Evolutionary conservation across 2,113 vertebrate species (phyloP).

Genomic region (Tetrao urogallus): DNA sequence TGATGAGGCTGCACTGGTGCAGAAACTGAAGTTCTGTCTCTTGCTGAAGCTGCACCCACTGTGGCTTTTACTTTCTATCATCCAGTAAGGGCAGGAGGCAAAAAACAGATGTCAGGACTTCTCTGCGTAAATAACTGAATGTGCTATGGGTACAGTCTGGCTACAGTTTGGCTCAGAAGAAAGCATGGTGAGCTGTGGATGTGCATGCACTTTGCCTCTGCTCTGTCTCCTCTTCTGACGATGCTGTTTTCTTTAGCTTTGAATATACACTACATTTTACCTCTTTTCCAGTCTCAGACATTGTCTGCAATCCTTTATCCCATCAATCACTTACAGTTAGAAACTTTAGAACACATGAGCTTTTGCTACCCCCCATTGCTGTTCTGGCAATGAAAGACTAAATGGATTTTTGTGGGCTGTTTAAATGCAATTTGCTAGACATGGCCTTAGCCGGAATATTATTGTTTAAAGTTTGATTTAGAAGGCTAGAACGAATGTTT

Average conservation of each 20-base stretch:
- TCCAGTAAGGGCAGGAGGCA: neutral
- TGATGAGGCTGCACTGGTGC: neutral
- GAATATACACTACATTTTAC: neutral
- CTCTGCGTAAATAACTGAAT: neutral
- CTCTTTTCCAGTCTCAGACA: neutral
- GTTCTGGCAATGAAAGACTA: conserved; percentile 38
- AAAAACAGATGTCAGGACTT: neutral
- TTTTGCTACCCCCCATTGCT: conserved; percentile 31
- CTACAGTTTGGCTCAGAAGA: neutral
- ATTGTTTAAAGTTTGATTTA: conserved; percentile 36
- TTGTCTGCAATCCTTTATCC: conserved; percentile 13
- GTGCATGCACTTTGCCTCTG: neutral
- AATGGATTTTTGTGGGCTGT: conserved; percentile 52
- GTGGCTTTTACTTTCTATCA: neutral
- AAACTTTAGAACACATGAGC: neutral
- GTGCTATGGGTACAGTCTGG: neutral
- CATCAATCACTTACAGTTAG: conserved; percentile 19
- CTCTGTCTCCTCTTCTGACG: neutral
- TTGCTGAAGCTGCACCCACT: neutral
- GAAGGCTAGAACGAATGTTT: conserved; percentile 8
- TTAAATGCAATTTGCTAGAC: conserved; percentile 47
- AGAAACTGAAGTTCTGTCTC: neutral
- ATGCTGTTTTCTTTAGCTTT: neutral
- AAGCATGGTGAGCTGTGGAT: neutral
- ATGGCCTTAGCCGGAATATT: conserved; percentile 39